Evolutionary conservation across 2,113 vertebrate species (phyloP).

Genomic region (Gopherus flavomarginatus): DNA sequence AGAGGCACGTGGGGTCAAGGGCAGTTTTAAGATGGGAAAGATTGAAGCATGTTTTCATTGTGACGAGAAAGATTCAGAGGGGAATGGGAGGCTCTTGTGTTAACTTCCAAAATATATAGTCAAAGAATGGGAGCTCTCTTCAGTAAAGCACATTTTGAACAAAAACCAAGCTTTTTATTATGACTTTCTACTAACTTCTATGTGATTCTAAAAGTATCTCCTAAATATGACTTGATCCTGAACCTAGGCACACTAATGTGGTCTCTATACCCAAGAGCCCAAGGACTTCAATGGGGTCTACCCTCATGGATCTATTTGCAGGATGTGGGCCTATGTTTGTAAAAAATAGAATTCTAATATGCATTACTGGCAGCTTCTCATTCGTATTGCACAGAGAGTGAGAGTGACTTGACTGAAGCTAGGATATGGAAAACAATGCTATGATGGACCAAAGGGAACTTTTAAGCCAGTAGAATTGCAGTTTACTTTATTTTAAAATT

Average conservation of each 20-base stretch:
- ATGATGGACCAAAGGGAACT: rapidly evolving
- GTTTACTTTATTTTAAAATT: not conserved
- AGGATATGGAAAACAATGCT: not conserved
- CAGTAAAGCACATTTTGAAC: not conserved
- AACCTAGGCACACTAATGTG: not conserved
- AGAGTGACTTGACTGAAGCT: not conserved
- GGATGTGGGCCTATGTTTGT: not conserved
- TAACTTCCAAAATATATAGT: too few species aligned
- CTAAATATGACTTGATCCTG: not conserved
- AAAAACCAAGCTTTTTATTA: not conserved
- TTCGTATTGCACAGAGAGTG: not conserved
- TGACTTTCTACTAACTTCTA: too few species aligned
- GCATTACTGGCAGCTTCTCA: not conserved
- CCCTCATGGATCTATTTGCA: not conserved
- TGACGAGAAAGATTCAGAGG: too few species aligned
- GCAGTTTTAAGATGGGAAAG: too few species aligned
- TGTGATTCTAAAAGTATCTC: not conserved
- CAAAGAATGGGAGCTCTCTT: too few species aligned
- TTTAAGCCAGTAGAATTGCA: not conserved
- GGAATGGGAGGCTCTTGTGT: too few species aligned
- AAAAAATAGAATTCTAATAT: not conserved
- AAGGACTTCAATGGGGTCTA: not conserved
- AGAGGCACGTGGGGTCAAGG: too few species aligned
- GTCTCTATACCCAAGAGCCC: not conserved
- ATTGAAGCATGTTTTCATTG: too few species aligned